Evolutionary conservation across 2,113 vertebrate species (phyloP).

Genomic region (Dipodomys stephensi): DNA sequence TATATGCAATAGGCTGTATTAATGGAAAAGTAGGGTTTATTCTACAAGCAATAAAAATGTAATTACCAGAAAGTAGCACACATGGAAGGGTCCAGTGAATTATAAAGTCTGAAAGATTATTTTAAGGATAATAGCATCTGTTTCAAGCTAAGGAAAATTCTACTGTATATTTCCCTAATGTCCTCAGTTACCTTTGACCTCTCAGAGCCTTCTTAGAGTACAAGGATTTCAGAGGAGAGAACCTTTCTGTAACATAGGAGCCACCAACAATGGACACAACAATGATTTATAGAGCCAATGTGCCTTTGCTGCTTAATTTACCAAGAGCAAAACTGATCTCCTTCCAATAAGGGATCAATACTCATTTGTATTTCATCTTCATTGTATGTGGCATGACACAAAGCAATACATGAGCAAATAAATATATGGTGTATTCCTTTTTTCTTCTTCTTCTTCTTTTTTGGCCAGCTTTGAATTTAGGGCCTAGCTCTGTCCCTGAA

Average conservation of each 20-base stretch:
- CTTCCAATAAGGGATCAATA: background rate
- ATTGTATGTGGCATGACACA: conserved; percentile 20
- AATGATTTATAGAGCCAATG: background rate
- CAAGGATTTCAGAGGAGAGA: background rate
- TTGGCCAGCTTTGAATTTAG: too few relatives aligned
- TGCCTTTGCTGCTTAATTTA: background rate
- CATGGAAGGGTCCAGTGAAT: background rate
- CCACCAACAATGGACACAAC: background rate
- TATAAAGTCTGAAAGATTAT: background rate
- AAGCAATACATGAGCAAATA: background rate
- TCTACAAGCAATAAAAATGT: background rate
- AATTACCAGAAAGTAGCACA: background rate
- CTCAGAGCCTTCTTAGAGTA: background rate
- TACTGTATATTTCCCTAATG: background rate
- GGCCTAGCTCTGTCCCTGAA: too few relatives aligned
- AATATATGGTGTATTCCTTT: background rate
- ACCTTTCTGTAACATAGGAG: background rate
- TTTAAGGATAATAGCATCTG: background rate
- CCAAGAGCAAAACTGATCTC: background rate
- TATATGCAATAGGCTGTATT: background rate
- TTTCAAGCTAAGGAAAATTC: conserved; percentile 24
- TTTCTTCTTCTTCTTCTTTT: too few relatives aligned
- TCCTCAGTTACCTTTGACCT: conserved; percentile 2
- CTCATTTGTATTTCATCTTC: conserved; percentile 1
- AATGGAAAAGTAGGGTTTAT: background rate